Evolutionary conservation across 53 echinoderm and acorn worm genomes (phyloP).

Genomic region (Pentamera pediparva): DNA sequence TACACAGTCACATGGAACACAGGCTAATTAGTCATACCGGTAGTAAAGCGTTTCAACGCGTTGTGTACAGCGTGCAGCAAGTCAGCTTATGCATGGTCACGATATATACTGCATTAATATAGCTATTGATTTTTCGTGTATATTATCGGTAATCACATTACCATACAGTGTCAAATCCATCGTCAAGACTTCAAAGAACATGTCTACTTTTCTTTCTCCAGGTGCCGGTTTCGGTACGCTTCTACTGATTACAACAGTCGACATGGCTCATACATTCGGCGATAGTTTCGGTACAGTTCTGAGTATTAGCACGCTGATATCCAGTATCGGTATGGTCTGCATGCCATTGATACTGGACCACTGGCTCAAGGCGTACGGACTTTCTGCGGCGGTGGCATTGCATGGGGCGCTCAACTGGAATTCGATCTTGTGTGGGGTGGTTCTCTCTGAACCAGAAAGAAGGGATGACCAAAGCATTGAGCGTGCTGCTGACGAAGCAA

Average conservation of each 20-base stretch:
- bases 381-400: neutral
- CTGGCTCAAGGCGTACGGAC: neutral
- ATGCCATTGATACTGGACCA: neutral
- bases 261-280: neutral
- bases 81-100: too few species aligned
- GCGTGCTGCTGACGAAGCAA: too few species aligned
- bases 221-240: neutral
- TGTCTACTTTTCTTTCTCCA: too few species aligned
- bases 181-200: neutral
- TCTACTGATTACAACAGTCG: neutral
- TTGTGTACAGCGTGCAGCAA: too few species aligned
- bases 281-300: neutral
- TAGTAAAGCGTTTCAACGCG: too few species aligned
- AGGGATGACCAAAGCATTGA: too few species aligned
- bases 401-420: slow-evolving; percentile 8
- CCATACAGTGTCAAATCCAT: neutral
- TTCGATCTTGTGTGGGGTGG: neutral
- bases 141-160: too few species aligned
- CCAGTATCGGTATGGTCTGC: neutral
- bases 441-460: neutral
- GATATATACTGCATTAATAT: too few species aligned
- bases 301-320: neutral
- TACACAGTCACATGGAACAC: too few species aligned
- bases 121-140: too few species aligned
- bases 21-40: too few species aligned